A percentile compares a stretch with the other conserved stretches of the same genome.
Evolutionary conservation across 2,113 vertebrate species (phyloP).

Genomic region (Indicator indicator): DNA sequence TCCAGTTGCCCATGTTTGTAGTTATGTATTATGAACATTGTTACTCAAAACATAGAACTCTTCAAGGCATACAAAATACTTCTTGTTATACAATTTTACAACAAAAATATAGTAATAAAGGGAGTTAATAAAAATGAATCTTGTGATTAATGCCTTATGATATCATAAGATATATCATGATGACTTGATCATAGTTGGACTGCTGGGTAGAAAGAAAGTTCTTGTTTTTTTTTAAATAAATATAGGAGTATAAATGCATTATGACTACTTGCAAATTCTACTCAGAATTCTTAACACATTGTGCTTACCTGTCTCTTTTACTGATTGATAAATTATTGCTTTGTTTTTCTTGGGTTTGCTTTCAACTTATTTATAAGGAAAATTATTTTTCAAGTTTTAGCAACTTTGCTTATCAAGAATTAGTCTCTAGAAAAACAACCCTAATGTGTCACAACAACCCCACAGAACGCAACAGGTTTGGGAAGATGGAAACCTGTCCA

Average conservation of each 20-base stretch:
- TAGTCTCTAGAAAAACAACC: background rate
- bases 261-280: background rate
- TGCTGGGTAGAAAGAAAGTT: background rate
- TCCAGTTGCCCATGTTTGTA: background rate
- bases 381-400: background rate
- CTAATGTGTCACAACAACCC: too few relatives aligned
- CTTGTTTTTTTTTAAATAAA: background rate
- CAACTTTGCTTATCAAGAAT: background rate
- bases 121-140: background rate
- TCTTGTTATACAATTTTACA: background rate
- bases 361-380: background rate
- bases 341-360: background rate
- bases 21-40: background rate
- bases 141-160: too few relatives aligned
- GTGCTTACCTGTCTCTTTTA: background rate
- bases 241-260: background rate
- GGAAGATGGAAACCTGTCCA: too few relatives aligned
- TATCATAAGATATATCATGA: too few relatives aligned
- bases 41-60: background rate
- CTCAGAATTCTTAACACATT: background rate
- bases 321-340: background rate
- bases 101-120: background rate
- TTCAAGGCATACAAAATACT: background rate
- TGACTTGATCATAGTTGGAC: background rate
- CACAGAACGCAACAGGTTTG: too few relatives aligned